Conservation (phyloP, 2,888 invertebrate genomes). For the Rambutsinella grinnellia region DNA sequence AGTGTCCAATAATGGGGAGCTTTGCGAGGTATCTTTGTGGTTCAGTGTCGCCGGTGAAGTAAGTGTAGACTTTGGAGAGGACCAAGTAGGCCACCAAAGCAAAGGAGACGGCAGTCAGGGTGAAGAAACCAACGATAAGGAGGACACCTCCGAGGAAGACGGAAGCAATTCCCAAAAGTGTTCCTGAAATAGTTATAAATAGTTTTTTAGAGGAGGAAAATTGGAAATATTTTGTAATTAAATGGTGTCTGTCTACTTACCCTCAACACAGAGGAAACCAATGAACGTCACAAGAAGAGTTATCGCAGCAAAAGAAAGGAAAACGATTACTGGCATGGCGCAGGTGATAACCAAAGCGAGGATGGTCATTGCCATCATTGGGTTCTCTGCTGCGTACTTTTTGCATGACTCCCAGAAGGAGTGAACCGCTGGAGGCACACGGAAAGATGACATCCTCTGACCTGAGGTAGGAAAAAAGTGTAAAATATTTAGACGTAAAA, state of each 20-base stretch:
- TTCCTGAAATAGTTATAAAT: slow-evolving; percentile 43
- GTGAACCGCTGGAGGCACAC: slow-evolving; percentile 55
- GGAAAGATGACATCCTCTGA: slow-evolving; percentile 55
- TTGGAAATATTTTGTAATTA: not conserved
- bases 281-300: slow-evolving; percentile 62
- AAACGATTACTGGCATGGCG: slow-evolving; percentile 58
- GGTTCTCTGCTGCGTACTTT: slow-evolving; percentile 58
- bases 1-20: slow-evolving; percentile 52
- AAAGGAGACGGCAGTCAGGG: slow-evolving; percentile 51
- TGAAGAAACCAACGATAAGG: slow-evolving; percentile 55
- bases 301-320: slow-evolving; percentile 59
- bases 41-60: slow-evolving; percentile 47
- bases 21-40: slow-evolving; percentile 50
- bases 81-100: slow-evolving; percentile 53
- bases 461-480: too few relatives aligned
- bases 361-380: slow-evolving; percentile 59
- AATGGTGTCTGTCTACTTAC: slow-evolving; percentile 27
- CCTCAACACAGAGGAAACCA: slow-evolving; percentile 64
- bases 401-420: slow-evolving; percentile 57
- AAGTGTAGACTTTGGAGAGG: slow-evolving; percentile 53
- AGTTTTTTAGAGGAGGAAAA: not conserved
- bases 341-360: slow-evolving; percentile 57
- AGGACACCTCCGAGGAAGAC: slow-evolving; percentile 55
- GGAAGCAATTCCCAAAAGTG: slow-evolving; percentile 57
- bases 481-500: too few relatives aligned